Percentiles rank a stretch among this genome's conserved stretches.
These are phyloP conservation scores for Perdita meconis DNA, from an alignment of 2,888 invertebrate species.

Conservation along the genomic window DNA sequence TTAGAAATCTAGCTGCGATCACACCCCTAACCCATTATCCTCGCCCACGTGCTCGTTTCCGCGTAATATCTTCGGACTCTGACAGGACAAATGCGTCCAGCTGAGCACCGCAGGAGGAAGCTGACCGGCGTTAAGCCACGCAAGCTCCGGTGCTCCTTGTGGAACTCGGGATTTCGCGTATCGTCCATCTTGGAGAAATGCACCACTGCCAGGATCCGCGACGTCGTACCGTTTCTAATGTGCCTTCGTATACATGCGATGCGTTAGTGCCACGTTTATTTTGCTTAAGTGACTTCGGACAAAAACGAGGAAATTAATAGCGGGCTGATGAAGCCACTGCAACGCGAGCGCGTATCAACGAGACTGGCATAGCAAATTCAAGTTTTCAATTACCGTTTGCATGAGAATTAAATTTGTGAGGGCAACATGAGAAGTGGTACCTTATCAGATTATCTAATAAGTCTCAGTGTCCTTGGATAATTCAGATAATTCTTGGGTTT, in stretches of 20 bases:
- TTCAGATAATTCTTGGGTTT: too few relatives aligned
- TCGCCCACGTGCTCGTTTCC: constrained; percentile 70
- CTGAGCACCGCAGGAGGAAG: constrained; percentile 58
- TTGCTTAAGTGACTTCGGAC: background rate
- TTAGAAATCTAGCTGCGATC: constrained; percentile 71
- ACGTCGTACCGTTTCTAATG: constrained; percentile 12
- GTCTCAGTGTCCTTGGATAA: too few relatives aligned
- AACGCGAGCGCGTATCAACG: constrained; percentile 1
- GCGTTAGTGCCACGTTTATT: constrained; percentile 13
- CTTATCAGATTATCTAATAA: background rate
- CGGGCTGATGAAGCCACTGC: background rate
- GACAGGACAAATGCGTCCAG: constrained; percentile 66
- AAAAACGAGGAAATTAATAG: constrained; percentile 4
- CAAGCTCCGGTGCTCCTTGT: constrained; percentile 13
- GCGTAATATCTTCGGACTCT: constrained; percentile 64
- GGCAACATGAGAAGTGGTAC: background rate
- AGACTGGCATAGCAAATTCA: background rate
- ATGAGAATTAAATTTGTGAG: background rate
- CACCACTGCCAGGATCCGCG: background rate
- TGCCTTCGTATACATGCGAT: background rate
- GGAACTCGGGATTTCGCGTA: constrained; percentile 48
- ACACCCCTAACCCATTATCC: constrained; percentile 73
- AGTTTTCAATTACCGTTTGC: background rate
- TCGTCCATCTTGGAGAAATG: constrained; percentile 38
- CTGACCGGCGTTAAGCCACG: constrained; percentile 30